Evolutionary conservation across 2,113 vertebrate species (phyloP).

Genomic region (Oreochromis aureus): DNA sequence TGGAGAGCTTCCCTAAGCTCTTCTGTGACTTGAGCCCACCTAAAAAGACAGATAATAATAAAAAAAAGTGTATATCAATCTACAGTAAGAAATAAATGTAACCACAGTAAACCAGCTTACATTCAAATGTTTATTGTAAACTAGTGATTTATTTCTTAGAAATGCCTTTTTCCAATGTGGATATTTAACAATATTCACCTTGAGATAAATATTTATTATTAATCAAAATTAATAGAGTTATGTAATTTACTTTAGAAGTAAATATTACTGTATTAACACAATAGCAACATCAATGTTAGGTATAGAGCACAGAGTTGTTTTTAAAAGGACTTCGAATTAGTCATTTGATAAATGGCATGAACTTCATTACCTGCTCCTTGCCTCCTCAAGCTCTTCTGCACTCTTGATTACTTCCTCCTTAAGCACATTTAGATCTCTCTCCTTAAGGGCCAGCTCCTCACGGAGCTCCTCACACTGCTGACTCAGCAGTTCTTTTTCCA

Average conservation of each 20-base stretch:
- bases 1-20: conserved; percentile 56
- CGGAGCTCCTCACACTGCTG: conserved; percentile 68
- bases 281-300: background rate
- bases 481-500: conserved; percentile 55
- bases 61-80: background rate
- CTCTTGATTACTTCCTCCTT: conserved; percentile 57
- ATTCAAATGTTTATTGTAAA: background rate
- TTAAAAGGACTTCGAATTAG: background rate
- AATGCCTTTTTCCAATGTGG: accelerated
- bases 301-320: background rate
- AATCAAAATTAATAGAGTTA: background rate
- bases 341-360: background rate
- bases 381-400: conserved; percentile 64
- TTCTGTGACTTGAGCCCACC: conserved; percentile 65
- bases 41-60: background rate
- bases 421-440: conserved; percentile 60
- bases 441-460: conserved; percentile 67
- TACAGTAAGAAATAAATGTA: background rate
- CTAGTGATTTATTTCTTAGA: background rate
- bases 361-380: conserved; percentile 60
- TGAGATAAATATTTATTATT: background rate
- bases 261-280: background rate
- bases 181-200: background rate
- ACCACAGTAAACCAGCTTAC: background rate
- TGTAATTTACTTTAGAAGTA: background rate